Conservation (phyloP, 1,140 invertebrate species). For the Solenopsis fugax region DNA sequence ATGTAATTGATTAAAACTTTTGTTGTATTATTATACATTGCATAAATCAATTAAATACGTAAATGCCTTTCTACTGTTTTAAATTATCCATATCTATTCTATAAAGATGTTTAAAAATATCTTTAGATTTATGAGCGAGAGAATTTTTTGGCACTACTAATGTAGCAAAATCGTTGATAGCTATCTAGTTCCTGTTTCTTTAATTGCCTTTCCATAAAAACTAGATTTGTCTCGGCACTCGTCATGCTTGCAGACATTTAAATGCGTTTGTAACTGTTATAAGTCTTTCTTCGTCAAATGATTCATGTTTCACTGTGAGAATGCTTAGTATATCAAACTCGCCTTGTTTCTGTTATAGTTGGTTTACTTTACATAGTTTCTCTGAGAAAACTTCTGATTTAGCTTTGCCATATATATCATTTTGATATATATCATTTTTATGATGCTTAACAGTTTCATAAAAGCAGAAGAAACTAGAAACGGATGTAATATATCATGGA, state of each 20-base stretch:
- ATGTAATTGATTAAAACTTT: not conserved
- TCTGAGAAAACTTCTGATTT: slow-evolving; percentile 40
- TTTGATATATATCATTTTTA: slow-evolving; percentile 31
- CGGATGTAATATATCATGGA: slow-evolving; percentile 28
- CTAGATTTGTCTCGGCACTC: slow-evolving; percentile 44
- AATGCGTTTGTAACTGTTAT: slow-evolving; percentile 48
- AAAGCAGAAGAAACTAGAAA: slow-evolving; percentile 36
- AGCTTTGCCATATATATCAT: slow-evolving; percentile 36
- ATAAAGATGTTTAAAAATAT: not conserved
- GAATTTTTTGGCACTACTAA: not conserved
- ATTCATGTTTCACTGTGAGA: slow-evolving; percentile 43
- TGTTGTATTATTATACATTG: not conserved
- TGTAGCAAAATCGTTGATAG: not conserved
- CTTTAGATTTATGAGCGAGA: not conserved
- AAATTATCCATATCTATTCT: not conserved
- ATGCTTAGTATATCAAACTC: slow-evolving; percentile 40
- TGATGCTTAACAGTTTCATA: slow-evolving; percentile 24
- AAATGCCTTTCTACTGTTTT: not conserved
- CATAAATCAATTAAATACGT: not conserved
- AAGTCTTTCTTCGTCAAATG: slow-evolving; percentile 46
- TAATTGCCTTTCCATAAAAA: slow-evolving; percentile 23
- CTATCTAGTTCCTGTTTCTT: slow-evolving; percentile 5
- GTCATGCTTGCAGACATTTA: slow-evolving; percentile 60
- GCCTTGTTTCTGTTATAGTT: slow-evolving; percentile 15
- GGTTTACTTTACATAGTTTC: slow-evolving; percentile 12